A percentile compares a stretch with the other conserved stretches of the same genome.
These are phyloP conservation scores for Carterocephalus palaemon DNA, from an alignment of 2,888 invertebrate species.

Conservation along the genomic window DNA sequence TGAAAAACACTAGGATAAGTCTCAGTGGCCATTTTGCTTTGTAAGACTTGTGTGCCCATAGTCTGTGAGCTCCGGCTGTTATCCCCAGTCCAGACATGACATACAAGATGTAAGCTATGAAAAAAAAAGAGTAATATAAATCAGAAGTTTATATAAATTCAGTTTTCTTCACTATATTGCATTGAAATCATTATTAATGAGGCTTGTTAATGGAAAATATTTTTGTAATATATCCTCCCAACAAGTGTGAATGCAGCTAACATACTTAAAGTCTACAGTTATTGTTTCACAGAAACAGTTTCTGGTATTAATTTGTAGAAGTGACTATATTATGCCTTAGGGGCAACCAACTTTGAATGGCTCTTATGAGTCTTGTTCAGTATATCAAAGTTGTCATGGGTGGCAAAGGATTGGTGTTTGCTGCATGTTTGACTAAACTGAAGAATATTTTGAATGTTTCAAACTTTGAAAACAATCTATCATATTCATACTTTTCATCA, in stretches of 20 bases:
- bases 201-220: background rate
- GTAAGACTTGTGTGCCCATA: conserved; percentile 97
- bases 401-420: too few species aligned
- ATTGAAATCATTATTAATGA: conserved; percentile 4
- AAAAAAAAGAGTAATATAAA: background rate
- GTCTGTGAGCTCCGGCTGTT: conserved; percentile 97
- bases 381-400: background rate
- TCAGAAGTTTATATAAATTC: background rate
- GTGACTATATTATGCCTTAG: too few species aligned
- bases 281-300: too few species aligned
- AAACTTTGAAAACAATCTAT: too few species aligned
- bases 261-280: too few species aligned
- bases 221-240: background rate
- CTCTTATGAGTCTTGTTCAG: too few species aligned
- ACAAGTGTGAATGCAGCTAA: too few species aligned
- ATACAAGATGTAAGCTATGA: conserved; percentile 84
- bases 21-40: conserved; percentile 95
- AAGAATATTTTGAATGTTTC: too few species aligned
- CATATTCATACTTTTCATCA: too few species aligned
- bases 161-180: background rate
- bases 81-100: conserved; percentile 91
- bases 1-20: conserved; percentile 87
- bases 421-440: too few species aligned
- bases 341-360: too few species aligned
- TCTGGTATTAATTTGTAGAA: too few species aligned